Conservation (phyloP, 2,888 invertebrate species). For the Plebejus argus region DNA sequence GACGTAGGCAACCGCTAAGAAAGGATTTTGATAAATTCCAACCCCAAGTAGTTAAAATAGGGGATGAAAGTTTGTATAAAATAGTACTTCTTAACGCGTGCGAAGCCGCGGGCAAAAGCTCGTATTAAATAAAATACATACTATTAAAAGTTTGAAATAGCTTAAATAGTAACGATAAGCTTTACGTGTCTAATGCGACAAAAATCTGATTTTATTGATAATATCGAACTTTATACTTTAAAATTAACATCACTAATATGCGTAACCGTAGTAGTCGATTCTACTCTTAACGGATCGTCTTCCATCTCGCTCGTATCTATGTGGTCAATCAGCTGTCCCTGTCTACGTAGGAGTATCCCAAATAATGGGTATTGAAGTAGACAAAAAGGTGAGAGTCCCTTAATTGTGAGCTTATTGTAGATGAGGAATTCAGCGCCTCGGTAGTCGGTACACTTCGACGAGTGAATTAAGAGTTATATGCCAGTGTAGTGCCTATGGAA, state of each 20-base stretch:
- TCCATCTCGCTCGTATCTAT: constrained; percentile 51
- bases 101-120: too few relatives aligned
- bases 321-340: constrained; percentile 47
- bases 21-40: too few relatives aligned
- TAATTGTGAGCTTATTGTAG: constrained; percentile 58
- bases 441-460: constrained; percentile 27
- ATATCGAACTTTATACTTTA: not conserved
- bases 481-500: too few relatives aligned
- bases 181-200: too few relatives aligned
- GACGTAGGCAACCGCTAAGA: too few relatives aligned
- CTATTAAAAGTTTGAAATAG: too few relatives aligned
- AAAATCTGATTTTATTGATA: not conserved
- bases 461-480: too few relatives aligned
- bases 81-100: too few relatives aligned
- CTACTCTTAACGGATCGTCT: constrained; percentile 70
- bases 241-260: constrained; percentile 56
- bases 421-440: constrained; percentile 38
- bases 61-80: too few relatives aligned
- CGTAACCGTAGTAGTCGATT: constrained; percentile 74
- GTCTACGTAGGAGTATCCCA: constrained; percentile 66
- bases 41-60: too few relatives aligned
- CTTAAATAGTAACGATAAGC: too few relatives aligned
- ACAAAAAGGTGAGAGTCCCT: constrained; percentile 57
- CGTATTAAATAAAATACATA: too few relatives aligned
- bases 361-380: constrained; percentile 53